Evolutionary conservation across 30 jellyfish, hydroid and myxozoan genomes (phyloP).

Genomic region (Haliclystus octoradiatus): DNA sequence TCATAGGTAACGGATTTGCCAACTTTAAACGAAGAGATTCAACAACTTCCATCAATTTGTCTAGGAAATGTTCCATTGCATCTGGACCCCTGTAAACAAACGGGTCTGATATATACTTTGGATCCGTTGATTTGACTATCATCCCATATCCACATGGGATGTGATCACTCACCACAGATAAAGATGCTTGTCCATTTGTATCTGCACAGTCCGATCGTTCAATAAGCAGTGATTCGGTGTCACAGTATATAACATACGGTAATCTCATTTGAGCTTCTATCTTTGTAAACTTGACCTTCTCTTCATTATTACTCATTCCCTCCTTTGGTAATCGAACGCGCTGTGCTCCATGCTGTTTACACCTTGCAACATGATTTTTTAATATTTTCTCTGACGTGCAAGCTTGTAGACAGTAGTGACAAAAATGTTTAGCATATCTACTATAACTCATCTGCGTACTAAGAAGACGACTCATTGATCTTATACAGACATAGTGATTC

Average conservation of each 20-base stretch:
- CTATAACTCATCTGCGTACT: constrained; percentile 11
- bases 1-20: not conserved
- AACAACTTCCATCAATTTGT: not conserved
- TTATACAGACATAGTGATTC: constrained; percentile 18
- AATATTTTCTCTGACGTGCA: not conserved
- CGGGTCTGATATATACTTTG: constrained; percentile 5
- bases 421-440: not conserved
- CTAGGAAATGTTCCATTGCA: not conserved
- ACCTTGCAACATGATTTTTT: not conserved
- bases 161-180: constrained; percentile 14
- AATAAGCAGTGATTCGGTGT: not conserved
- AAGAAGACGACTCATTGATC: constrained; percentile 8
- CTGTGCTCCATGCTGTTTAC: constrained; percentile 30
- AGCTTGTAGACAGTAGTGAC: not conserved
- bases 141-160: constrained; percentile 26
- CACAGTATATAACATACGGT: not conserved
- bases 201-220: not conserved
- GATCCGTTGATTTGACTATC: constrained; percentile 15
- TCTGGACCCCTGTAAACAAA: constrained; percentile 26
- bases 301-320: not conserved
- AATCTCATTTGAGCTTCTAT: not conserved
- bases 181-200: not conserved
- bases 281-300: not conserved
- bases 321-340: constrained; percentile 23
- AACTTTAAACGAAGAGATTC: not conserved